Evolutionary conservation across 2,113 vertebrate genomes (phyloP).

Genomic region (Mus pahari): DNA sequence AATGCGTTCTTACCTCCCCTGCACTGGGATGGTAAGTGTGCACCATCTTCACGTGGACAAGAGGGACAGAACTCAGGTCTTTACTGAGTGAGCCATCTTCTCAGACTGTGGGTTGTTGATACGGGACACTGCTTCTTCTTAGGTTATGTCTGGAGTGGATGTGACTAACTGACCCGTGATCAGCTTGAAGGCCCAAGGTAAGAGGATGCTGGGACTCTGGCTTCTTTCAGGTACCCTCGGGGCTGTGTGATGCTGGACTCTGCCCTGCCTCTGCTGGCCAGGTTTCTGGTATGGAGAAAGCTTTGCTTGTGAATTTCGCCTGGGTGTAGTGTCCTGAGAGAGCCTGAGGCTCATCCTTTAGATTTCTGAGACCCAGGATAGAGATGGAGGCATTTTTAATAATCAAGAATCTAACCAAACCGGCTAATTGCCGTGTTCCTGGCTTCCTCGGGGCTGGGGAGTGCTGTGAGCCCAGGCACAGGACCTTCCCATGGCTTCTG

Average conservation of each 20-base stretch:
- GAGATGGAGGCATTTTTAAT: accelerated
- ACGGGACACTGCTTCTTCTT: not conserved
- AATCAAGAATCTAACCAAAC: not conserved
- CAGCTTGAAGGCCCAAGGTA: accelerated
- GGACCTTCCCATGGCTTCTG: not conserved
- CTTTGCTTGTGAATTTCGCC: too few species aligned
- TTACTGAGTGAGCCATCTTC: not conserved
- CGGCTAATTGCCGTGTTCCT: not conserved
- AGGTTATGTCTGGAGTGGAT: not conserved
- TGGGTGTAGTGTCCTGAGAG: not conserved
- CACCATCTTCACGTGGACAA: not conserved
- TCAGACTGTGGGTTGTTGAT: accelerated
- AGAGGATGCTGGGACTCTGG: not conserved
- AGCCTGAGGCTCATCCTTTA: not conserved
- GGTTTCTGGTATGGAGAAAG: not conserved
- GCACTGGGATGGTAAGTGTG: not conserved
- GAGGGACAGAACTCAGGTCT: not conserved
- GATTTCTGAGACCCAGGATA: not conserved
- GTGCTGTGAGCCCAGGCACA: accelerated
- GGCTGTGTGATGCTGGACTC: not conserved
- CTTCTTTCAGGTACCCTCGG: not conserved
- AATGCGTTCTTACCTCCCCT: too few species aligned
- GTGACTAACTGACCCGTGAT: not conserved
- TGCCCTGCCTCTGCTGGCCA: accelerated
- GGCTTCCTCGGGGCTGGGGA: not conserved